Evolutionary conservation across 2,113 vertebrate genomes (phyloP), one percentile per base, ranked within the genome.

Genomic region (Alaudala cheleensis): DNA sequence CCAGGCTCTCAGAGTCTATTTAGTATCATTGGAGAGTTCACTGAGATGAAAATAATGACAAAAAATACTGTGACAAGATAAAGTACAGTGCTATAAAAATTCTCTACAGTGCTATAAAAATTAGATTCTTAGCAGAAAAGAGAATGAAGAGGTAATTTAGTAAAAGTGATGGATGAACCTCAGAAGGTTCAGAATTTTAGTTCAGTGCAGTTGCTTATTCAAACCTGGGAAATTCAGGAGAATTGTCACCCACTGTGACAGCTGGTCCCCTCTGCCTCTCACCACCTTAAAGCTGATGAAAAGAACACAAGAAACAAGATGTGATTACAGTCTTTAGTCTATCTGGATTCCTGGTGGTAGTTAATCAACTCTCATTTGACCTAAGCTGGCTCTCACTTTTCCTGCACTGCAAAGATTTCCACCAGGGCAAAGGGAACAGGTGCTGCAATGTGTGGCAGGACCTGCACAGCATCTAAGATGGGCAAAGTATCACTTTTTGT

Each of bases 21-120:
- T 96, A 70, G 95, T 44, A 84, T 81, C 88, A 34, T 73, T 50
- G 9, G 1, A 67, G 90, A 95, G 85, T 66, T 93, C 95, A 81
- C 92, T 34, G 90, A 93, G 92, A 93, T 86, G 96, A 97, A 96
- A 96, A 97, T 95, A 97, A 95, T 97, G 93, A 96, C 95, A 93
- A 97, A 97, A 95, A 96, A 93, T 95, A 94, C 92, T 93, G 90
- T 97, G 96, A 96, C 95, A 97, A 97, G 96, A 96, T 96, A 97
- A 97, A 97, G 95, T 96, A 96, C 79, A 58, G 95, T 96, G 95
- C 96, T 97, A 97, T 97, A 97, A 97, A 97, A 97, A 97, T 97
- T 95, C 95, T 97, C 96, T 96, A 96, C 95, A 93, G 94, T 96
- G 95, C 95, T 97, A 96, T 97, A 97, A 97, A 97, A 96, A 97